Conservation (phyloP, 1,140 invertebrate genomes). For the Aplysia californica region DNA sequence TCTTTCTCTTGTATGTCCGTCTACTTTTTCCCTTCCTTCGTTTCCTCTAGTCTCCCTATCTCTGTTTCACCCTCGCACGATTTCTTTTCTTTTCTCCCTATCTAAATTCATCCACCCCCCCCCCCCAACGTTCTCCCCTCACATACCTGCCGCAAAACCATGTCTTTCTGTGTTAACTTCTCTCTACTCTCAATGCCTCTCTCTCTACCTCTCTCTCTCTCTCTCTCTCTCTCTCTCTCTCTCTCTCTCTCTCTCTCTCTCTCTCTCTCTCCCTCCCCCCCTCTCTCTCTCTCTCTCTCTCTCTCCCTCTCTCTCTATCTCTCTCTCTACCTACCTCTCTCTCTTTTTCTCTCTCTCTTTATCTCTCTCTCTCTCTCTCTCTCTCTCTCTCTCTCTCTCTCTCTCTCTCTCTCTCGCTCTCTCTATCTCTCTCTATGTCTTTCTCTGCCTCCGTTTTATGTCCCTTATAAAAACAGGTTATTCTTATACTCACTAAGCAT, state of each 20-base stretch:
- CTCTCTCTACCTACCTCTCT: conserved; percentile 12
- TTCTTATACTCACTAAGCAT: too few species aligned
- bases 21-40: not conserved
- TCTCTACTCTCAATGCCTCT: not conserved
- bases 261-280: conserved; percentile 10
- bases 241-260: conserved; percentile 21
- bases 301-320: conserved; percentile 14
- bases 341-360: conserved; percentile 2
- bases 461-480: too few species aligned
- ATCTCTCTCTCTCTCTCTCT: not conserved
- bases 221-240: conserved; percentile 6
- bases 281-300: conserved; percentile 16
- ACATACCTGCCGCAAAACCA: not conserved
- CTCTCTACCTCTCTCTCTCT: not conserved
- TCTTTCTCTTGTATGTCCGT: not conserved
- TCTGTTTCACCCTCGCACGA: too few species aligned
- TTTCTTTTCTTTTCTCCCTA: not conserved
- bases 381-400: not conserved
- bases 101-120: not conserved
- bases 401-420: too few species aligned
- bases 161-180: conserved; percentile 4
- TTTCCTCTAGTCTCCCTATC: not conserved
- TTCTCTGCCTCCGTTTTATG: too few species aligned
- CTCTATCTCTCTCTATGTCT: too few species aligned
- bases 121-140: not conserved